These are phyloP conservation scores for Spea hammondii DNA, from an alignment of 2,797 vertebrate genomes.

Conservation along the genomic window DNA sequence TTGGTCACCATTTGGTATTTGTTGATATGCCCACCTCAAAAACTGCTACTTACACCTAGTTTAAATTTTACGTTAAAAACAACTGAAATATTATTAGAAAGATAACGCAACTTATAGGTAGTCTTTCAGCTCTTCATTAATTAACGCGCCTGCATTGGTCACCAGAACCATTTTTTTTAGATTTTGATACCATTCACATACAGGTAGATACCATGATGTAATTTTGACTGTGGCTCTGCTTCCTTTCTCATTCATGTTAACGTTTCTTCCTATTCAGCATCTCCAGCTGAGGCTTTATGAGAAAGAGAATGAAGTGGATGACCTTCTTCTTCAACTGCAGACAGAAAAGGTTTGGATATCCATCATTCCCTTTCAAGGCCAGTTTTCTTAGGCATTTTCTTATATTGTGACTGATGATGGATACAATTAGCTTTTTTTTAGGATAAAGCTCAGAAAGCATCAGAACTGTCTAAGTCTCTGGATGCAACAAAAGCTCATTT, in stretches of 20 bases:
- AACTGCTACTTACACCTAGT: too few species aligned
- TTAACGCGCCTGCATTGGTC: too few species aligned
- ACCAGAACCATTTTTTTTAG: too few species aligned
- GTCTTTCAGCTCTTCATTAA: too few species aligned
- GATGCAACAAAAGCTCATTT: constrained; percentile 79
- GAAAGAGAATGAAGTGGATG: constrained; percentile 76
- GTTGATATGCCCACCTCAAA: too few species aligned
- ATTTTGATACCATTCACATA: too few species aligned
- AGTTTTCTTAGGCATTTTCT: background rate
- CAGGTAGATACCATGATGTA: too few species aligned
- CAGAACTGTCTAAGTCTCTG: constrained; percentile 78
- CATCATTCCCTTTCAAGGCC: background rate
- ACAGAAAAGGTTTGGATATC: constrained; percentile 77
- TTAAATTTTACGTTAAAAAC: too few species aligned
- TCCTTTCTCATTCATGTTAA: background rate
- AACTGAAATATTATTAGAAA: too few species aligned
- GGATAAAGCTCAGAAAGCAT: constrained; percentile 76
- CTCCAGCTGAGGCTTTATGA: constrained; percentile 80
- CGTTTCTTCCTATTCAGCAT: constrained; percentile 65
- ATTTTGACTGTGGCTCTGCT: too few species aligned
- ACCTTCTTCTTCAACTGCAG: constrained; percentile 71
- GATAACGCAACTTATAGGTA: background rate
- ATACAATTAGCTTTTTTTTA: constrained; percentile 51
- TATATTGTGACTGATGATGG: background rate
- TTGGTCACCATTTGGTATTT: too few species aligned